Evolutionary conservation across 2,797 vertebrate genomes (phyloP).

Genomic region (Heteromormyrus szaboi): DNA sequence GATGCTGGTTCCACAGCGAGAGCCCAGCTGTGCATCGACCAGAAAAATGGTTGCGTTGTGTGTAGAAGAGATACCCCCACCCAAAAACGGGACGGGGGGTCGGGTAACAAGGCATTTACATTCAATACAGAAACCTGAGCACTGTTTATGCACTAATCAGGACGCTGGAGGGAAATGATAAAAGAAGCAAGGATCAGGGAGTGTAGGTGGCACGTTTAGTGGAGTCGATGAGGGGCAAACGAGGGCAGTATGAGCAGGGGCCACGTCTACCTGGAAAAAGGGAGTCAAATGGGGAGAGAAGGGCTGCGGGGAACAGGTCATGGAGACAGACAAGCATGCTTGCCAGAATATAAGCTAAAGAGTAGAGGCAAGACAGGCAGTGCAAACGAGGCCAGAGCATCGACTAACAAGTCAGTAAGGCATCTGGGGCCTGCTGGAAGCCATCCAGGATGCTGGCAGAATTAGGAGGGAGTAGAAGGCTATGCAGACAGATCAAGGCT

Average conservation of each 20-base stretch:
- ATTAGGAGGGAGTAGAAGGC: neutral
- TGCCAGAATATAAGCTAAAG: neutral
- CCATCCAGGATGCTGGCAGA: neutral
- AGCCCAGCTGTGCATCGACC: neutral
- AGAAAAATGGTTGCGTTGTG: neutral
- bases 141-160: neutral
- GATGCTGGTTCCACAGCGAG: neutral
- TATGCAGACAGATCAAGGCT: neutral
- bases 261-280: neutral
- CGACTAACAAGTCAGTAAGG: neutral
- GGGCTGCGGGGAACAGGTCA: neutral
- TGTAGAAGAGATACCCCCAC: neutral
- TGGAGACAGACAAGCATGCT: neutral
- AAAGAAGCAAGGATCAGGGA: neutral
- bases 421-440: conserved; percentile 1
- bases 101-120: neutral
- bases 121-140: neutral
- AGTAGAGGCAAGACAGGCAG: neutral
- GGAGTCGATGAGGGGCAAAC: neutral
- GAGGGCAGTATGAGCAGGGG: neutral
- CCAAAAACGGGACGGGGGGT: neutral
- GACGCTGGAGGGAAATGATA: neutral
- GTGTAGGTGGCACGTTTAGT: neutral
- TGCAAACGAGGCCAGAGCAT: conserved; percentile 3
- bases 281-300: neutral